A percentile compares a stretch with the other conserved stretches of the same genome.
Evolutionary conservation across 1,140 invertebrate species (phyloP).

Genomic region (Paralvinella palmiformis): DNA sequence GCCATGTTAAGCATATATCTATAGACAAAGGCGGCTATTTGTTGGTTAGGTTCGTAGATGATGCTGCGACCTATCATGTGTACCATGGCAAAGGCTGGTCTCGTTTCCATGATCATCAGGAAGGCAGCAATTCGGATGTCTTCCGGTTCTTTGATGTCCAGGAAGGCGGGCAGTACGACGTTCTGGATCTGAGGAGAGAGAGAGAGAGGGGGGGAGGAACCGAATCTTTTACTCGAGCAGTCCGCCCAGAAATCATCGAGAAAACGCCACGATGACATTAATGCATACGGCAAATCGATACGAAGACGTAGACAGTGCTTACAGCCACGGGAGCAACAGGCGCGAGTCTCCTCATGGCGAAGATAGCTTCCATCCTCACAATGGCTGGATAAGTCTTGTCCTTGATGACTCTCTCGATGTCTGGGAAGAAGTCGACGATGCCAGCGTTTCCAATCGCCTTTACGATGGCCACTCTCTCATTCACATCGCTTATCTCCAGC

Average conservation of each 20-base stretch:
- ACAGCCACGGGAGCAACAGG: conserved; percentile 23
- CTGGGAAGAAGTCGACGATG: conserved; percentile 25
- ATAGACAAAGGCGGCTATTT: conserved; percentile 35
- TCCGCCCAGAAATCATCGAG: neutral
- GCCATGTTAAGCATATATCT: conserved; percentile 25
- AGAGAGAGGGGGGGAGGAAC: too few relatives aligned
- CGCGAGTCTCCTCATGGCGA: conserved; percentile 30
- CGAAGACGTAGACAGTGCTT: conserved; percentile 4
- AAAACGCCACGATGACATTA: neutral
- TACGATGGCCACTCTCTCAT: conserved; percentile 25
- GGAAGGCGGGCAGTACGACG: conserved; percentile 31
- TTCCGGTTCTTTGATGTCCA: conserved; percentile 26
- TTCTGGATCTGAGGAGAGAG: too few relatives aligned
- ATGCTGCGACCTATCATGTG: conserved; percentile 27
- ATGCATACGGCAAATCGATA: too few relatives aligned
- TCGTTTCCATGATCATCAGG: conserved; percentile 21
- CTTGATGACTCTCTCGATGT: conserved; percentile 25
- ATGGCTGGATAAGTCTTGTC: conserved; percentile 25
- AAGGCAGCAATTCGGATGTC: conserved; percentile 36
- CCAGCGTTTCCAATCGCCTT: conserved; percentile 36
- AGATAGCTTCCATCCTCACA: conserved; percentile 33
- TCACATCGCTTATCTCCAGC: conserved; percentile 7
- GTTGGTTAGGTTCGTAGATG: conserved; percentile 28
- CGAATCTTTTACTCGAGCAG: neutral
- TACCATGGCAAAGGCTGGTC: conserved; percentile 23